Base-by-base conservation (phyloP, 2,888 invertebrate species). In the Tetranychus truncatus region DNA sequence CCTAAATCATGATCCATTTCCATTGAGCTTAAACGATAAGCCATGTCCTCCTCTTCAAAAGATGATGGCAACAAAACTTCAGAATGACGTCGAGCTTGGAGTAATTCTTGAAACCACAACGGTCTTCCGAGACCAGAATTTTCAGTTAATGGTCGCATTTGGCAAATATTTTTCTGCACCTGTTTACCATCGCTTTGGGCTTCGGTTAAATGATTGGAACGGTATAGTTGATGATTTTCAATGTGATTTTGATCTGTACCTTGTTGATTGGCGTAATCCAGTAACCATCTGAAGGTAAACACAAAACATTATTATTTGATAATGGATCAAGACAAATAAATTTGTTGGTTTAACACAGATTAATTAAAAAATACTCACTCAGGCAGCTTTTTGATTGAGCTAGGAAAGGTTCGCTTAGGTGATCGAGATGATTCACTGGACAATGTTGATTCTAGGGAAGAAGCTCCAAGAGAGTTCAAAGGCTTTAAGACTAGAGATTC, bases 71-170 rank as follows among this genome's bases (percentile, higher is more conserved):
- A 20, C 6, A 72, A 11, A 18, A 34, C 34, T 24, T 73, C 73
- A 66, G 72, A 72, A 8, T 46, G 65, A 66, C 77, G 66, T 44
- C 77, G 75, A 45, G 55, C 21, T 73, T 74, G 66, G 45, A 66
- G 18, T 21, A 77, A 21, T 34, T 77, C 77, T 44, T 76, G 71
- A 66, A 75, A 77, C 77, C 77, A 77, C 20, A 76, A 66, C 44
- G 77, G 77, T n/a, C 74, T 69, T 45, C 71, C 67, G 18, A 46
- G 44, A 18, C 75, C 46, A 74, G 24, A 66, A 65, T 73, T 77
- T 67, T 77, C 77, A 44, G 75, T 77, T 11, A 74, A 44, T 24
- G 77, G 77, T 21, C 77, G 55, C 11, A 69, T n/a, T 69, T n/a
- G 11, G 20, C 9, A 69, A 24, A 24, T n/a, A 18, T n/a, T n/a